Conservation (phyloP, 1,140 invertebrate species). For the Colletes gigas region DNA sequence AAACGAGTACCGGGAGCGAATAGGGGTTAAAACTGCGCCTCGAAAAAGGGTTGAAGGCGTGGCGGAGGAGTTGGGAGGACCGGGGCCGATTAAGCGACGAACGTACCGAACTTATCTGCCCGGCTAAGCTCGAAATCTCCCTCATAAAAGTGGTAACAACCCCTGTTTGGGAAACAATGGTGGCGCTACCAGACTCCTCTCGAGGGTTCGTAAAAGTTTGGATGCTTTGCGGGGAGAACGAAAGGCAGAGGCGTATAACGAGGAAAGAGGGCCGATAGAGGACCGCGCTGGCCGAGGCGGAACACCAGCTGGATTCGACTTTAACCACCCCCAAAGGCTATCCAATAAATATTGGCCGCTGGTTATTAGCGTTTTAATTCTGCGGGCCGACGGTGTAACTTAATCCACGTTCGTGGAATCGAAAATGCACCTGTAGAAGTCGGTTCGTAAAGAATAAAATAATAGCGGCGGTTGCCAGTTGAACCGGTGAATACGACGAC, state of each 20-base stretch:
- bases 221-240: conserved; percentile 27
- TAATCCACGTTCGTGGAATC: conserved; percentile 71
- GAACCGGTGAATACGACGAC: not conserved
- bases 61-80: not conserved
- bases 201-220: conserved; percentile 59
- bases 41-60: conserved; percentile 45
- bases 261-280: not conserved
- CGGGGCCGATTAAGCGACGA: conserved; percentile 61
- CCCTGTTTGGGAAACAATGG: conserved; percentile 75
- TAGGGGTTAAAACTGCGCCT: conserved; percentile 27
- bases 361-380: conserved; percentile 80
- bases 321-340: conserved; percentile 67
- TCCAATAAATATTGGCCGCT: conserved; percentile 77
- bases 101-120: conserved; percentile 70
- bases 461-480: conserved; percentile 75
- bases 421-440: conserved; percentile 75
- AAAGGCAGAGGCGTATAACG: conserved; percentile 1
- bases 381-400: conserved; percentile 72
- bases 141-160: conserved; percentile 77
- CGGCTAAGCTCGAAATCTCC: conserved; percentile 71
- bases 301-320: conserved; percentile 42
- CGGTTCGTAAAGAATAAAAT: conserved; percentile 76
- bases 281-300: not conserved
- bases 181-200: conserved; percentile 48
- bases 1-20: not conserved